Evolutionary conservation across 2,113 vertebrate species (phyloP).

Genomic region (Tragelaphus scriptus): DNA sequence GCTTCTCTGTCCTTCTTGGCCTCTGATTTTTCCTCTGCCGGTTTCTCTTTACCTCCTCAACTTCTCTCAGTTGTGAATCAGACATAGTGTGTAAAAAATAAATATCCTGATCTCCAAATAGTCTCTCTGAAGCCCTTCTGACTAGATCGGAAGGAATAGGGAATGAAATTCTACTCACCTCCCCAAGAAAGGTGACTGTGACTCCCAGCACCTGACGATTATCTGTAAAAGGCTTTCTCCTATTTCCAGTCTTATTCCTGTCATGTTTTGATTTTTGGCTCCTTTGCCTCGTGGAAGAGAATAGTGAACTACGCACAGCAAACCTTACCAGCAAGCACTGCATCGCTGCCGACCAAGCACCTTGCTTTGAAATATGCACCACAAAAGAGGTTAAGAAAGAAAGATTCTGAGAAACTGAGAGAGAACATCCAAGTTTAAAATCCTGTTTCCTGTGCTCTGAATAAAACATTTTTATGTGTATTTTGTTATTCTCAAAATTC

Average conservation of each 20-base stretch:
- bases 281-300: neutral
- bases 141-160: neutral
- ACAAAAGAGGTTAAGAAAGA: neutral
- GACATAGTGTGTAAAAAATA: neutral
- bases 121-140: neutral
- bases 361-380: neutral
- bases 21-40: neutral
- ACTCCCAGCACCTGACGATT: neutral
- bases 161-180: neutral
- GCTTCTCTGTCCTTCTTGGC: neutral
- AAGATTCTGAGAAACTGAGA: neutral
- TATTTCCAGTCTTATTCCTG: neutral
- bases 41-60: neutral
- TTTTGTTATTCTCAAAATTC: neutral
- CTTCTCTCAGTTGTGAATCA: neutral
- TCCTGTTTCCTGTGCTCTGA: neutral
- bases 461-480: neutral
- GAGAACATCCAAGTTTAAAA: neutral
- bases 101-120: neutral
- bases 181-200: neutral
- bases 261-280: neutral
- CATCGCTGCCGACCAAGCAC: neutral
- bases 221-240: neutral
- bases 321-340: neutral
- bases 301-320: fast-evolving